Conservation (phyloP, 1,140 invertebrate genomes). For the Lepidurus couesii region DNA sequence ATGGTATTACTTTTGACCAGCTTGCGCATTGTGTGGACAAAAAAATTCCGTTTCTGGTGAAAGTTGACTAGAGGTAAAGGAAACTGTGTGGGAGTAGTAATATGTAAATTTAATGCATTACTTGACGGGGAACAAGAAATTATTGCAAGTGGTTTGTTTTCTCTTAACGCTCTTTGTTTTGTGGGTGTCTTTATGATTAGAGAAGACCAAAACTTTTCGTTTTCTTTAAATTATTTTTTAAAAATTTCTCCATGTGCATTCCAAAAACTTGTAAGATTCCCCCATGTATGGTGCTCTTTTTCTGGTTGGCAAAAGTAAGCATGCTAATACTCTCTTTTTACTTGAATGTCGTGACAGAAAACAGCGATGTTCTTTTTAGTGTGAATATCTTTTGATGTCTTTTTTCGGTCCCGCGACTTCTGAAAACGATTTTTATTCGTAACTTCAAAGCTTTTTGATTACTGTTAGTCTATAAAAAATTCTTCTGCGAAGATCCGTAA, state of each 20-base stretch:
- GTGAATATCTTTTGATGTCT: neutral
- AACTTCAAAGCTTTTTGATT: too few species aligned
- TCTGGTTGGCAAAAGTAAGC: neutral
- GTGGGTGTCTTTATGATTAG: neutral
- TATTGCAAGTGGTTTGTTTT: neutral
- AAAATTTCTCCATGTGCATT: neutral
- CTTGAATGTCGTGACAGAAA: neutral
- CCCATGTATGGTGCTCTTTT: neutral
- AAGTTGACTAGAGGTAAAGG: neutral
- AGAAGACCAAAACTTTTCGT: neutral
- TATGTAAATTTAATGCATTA: neutral
- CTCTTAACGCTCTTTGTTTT: neutral
- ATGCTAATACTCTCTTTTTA: constrained; percentile 8
- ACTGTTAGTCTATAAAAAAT: too few species aligned
- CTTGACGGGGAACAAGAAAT: neutral
- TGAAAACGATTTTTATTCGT: too few species aligned
- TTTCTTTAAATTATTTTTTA: neutral
- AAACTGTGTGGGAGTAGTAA: neutral
- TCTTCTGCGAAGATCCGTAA: too few species aligned
- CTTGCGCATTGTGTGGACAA: too few species aligned
- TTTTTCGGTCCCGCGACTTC: neutral
- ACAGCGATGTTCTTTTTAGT: neutral
- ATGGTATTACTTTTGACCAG: too few species aligned
- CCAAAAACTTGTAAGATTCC: neutral
- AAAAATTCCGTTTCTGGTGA: neutral